Evolutionary conservation across 2,113 vertebrate species (phyloP).

Genomic region (Tachysurus vachellii): DNA sequence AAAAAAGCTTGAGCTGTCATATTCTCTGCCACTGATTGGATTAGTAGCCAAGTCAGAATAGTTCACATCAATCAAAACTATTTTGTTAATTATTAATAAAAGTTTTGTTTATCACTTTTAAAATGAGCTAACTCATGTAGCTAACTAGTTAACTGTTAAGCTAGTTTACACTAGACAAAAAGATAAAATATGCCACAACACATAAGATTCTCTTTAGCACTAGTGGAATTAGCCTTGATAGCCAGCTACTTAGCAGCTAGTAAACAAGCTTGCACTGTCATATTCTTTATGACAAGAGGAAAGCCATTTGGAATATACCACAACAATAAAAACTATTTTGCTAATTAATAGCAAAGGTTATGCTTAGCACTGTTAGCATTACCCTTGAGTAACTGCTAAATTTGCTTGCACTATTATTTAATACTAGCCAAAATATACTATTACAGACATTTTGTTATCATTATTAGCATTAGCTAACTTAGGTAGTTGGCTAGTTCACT

Average conservation of each 20-base stretch:
- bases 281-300: too few species aligned
- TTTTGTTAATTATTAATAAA: not conserved
- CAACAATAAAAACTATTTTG: too few species aligned
- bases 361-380: too few species aligned
- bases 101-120: not conserved
- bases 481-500: not conserved
- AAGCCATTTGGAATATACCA: too few species aligned
- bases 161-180: not conserved
- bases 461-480: not conserved
- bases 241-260: not conserved
- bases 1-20: too few species aligned
- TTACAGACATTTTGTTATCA: not conserved
- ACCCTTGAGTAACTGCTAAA: too few species aligned
- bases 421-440: not conserved
- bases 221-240: not conserved
- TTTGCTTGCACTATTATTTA: not conserved
- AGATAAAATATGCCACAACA: not conserved
- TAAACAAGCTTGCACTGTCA: not conserved
- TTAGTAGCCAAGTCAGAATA: not conserved
- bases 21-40: too few species aligned
- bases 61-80: not conserved
- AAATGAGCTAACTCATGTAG: not conserved
- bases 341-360: too few species aligned
- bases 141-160: not conserved
- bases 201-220: not conserved